These are phyloP conservation scores for Lanius collurio DNA, from an alignment of 2,113 vertebrate genomes.

Conservation along the genomic window DNA sequence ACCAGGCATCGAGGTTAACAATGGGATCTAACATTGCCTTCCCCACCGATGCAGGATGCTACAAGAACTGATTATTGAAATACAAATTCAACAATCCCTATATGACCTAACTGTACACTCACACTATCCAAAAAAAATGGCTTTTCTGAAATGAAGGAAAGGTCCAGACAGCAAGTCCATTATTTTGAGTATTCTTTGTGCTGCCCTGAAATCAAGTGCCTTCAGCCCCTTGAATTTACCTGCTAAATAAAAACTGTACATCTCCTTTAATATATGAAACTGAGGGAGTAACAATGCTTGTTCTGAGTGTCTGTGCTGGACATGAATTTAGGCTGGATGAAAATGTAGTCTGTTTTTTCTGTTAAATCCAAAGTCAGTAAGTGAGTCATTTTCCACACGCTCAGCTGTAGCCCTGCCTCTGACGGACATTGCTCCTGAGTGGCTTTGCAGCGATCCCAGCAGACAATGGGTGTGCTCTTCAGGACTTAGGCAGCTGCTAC, in stretches of 20 bases:
- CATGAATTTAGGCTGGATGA: neutral
- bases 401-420: neutral
- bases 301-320: neutral
- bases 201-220: neutral
- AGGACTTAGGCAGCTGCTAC: neutral
- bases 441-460: neutral
- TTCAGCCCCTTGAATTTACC: neutral
- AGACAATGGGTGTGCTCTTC: neutral
- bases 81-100: neutral
- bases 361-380: neutral
- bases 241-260: neutral
- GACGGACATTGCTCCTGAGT: neutral
- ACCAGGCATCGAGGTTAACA: neutral
- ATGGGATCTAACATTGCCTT: neutral
- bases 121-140: neutral
- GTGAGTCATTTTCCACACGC: neutral
- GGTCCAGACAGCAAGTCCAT: neutral
- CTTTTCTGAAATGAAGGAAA: neutral
- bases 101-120: neutral
- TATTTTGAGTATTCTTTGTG: neutral
- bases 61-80: neutral
- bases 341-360: neutral
- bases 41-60: neutral
- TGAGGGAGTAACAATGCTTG: rapidly evolving
- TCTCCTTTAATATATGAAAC: neutral